These are phyloP conservation scores for Leucophora obtusa DNA, from an alignment of 2,888 invertebrate genomes.

Conservation along the genomic window DNA sequence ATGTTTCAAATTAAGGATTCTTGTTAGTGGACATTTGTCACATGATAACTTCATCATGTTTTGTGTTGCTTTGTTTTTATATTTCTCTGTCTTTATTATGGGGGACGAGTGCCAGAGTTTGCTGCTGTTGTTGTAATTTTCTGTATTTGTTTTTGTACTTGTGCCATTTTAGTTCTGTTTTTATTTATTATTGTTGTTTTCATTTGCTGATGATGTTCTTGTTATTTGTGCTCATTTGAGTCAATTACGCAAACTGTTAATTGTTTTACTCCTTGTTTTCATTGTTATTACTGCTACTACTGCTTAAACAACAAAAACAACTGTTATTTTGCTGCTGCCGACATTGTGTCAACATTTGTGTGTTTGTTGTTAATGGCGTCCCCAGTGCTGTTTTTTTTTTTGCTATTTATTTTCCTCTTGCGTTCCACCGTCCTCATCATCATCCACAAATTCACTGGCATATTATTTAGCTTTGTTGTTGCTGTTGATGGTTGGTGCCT, in stretches of 20 bases:
- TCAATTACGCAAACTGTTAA: conserved; percentile 76
- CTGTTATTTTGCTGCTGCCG: conserved; percentile 21
- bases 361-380: neutral
- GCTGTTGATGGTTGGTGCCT: neutral
- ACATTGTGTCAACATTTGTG: conserved; percentile 14
- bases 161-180: neutral
- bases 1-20: neutral
- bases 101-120: neutral
- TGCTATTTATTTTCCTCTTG: conserved; percentile 25
- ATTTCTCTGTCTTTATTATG: neutral
- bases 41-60: neutral
- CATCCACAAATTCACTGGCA: neutral
- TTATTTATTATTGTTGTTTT: neutral
- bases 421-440: neutral
- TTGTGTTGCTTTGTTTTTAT: neutral
- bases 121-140: neutral
- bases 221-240: conserved; percentile 75
- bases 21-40: neutral
- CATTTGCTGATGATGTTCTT: conserved; percentile 53
- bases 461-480: neutral
- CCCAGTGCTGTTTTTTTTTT: neutral
- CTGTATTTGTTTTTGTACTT: conserved; percentile 13
- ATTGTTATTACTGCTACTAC: neutral
- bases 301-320: neutral
- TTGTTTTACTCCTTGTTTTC: conserved; percentile 69